A percentile compares a stretch with the other conserved stretches of the same genome.
phyloP scores from a whole-genome alignment of 2,113 vertebrate genomes.

The Epinephelus moara region DNA sequence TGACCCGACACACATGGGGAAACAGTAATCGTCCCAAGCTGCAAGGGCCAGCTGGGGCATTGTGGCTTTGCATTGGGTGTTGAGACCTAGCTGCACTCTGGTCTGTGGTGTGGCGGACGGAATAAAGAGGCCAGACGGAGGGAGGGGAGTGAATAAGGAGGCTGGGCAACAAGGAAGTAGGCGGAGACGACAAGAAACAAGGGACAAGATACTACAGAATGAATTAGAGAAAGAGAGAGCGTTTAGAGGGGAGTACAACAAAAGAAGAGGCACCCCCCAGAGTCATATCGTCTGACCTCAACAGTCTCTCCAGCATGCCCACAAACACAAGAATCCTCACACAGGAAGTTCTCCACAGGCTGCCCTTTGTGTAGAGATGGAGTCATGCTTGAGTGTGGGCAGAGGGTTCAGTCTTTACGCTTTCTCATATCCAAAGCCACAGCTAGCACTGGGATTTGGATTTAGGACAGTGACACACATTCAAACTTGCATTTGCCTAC shows the following conservation, averaged over 20 bases:
- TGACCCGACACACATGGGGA: constrained; percentile 32
- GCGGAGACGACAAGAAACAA: constrained; percentile 48
- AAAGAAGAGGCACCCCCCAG: constrained; percentile 61
- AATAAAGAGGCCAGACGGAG: constrained; percentile 51
- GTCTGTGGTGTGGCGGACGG: constrained; percentile 51
- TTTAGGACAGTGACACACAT: constrained; percentile 55
- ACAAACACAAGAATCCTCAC: constrained; percentile 78
- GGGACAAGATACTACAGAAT: constrained; percentile 61
- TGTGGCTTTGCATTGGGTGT: constrained; percentile 65
- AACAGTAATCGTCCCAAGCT: constrained; percentile 42
- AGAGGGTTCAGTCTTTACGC: constrained; percentile 60
- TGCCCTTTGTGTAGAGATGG: constrained; percentile 72
- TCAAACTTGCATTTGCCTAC: constrained; percentile 57
- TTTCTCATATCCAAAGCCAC: constrained; percentile 40
- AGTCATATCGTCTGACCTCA: constrained; percentile 66
- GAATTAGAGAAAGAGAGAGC: constrained; percentile 48
- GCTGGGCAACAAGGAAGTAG: constrained; percentile 46
- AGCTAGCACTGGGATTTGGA: constrained; percentile 40
- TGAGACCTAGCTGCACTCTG: constrained; percentile 54
- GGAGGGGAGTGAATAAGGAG: constrained; percentile 40
- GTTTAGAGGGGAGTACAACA: constrained; percentile 55
- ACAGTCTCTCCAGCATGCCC: constrained; percentile 65
- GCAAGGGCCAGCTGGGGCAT: constrained; percentile 47
- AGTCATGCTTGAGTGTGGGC: constrained; percentile 72
- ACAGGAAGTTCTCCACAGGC: constrained; percentile 79